Evolutionary conservation across 2,113 vertebrate species (phyloP), one percentile per base, ranked within the genome.

Genomic region (Cinclus cinclus): DNA sequence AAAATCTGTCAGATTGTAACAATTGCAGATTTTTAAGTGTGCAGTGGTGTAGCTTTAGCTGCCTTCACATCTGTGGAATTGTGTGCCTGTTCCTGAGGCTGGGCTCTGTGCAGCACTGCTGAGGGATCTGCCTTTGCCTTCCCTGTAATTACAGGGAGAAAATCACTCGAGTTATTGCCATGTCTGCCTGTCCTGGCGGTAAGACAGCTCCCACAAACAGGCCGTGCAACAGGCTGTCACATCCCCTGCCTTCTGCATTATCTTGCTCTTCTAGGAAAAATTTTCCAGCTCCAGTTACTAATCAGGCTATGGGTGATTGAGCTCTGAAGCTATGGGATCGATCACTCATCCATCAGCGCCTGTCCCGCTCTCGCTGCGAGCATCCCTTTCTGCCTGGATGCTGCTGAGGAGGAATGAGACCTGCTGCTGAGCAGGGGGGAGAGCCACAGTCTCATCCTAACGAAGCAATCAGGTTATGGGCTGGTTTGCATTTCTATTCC

Each of bases 61-160:
- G 60, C 80, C 74, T 95, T 62, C 76, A 62, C 41, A 24, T 58
- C 76, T 73, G 13, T 87, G 67, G 37, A 37, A 87, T 70, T 78
- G 42, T 59, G 55, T 67, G 53, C 62, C 58, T 73, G 44, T 28
- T 90, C 71, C 89, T 0, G 0, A 71, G 81, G 59, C 73, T 78
- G 95, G 62, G 41, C 77, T 77, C 46, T 39, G 44, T 58, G 60
- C 85, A 89, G 83, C 47, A 8, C 21, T 81, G 77, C 90, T 30
- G 42, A 58, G 76, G 89, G 67, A 19, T 41, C 71, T 76, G 84
- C 52, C 44, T 86, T 44, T 68, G 82, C 47, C 6, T 68, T 87
- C 31, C 62, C 80, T 91, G 90, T 83, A 88, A 95, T 95, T 96
- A 80, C 53, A 68, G 31, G 20, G 55, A 76, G 71, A 47, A 71